A percentile compares a stretch with the other conserved stretches of the same genome.
Evolutionary conservation across 2,888 invertebrate genomes (phyloP).

Genomic region (Chloromyia formosa): DNA sequence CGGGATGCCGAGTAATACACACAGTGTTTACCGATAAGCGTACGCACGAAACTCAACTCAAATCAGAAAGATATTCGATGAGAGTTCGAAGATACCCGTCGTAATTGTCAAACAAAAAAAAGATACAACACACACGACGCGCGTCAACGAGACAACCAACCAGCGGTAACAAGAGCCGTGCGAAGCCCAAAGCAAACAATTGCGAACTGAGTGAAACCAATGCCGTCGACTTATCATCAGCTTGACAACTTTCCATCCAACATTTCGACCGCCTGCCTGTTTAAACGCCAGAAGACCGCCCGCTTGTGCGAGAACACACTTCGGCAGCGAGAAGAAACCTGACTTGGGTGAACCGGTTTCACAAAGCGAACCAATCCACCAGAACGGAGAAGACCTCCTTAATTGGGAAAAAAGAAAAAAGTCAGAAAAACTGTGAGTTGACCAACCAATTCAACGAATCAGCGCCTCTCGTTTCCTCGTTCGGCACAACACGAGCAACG

Average conservation of each 20-base stretch:
- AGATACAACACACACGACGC: conserved; percentile 16
- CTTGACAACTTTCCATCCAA: conserved; percentile 23
- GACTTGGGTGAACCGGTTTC: conserved; percentile 27
- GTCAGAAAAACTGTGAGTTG: conserved; percentile 17
- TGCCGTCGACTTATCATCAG: conserved; percentile 44
- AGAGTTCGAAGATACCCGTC: background rate
- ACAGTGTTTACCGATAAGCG: background rate
- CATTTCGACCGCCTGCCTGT: conserved; percentile 24
- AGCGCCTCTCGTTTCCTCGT: background rate
- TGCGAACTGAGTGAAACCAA: conserved; percentile 60
- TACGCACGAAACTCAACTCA: conserved; percentile 14
- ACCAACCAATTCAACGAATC: conserved; percentile 35
- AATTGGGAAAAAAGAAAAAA: conserved; percentile 8
- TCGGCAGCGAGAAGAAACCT: conserved; percentile 15
- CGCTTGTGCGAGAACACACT: background rate
- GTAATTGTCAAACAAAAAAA: conserved; percentile 26
- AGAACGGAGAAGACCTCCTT: conserved; percentile 35
- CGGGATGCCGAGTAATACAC: background rate
- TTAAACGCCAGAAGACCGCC: background rate
- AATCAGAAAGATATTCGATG: background rate
- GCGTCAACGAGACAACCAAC: conserved; percentile 25
- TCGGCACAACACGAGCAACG: background rate
- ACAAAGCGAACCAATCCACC: conserved; percentile 35
- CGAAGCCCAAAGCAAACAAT: conserved; percentile 64
- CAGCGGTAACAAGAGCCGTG: conserved; percentile 54